phyloP scores from a whole-genome alignment of 1,140 invertebrate genomes.

The Branchinecta lynchi region DNA sequence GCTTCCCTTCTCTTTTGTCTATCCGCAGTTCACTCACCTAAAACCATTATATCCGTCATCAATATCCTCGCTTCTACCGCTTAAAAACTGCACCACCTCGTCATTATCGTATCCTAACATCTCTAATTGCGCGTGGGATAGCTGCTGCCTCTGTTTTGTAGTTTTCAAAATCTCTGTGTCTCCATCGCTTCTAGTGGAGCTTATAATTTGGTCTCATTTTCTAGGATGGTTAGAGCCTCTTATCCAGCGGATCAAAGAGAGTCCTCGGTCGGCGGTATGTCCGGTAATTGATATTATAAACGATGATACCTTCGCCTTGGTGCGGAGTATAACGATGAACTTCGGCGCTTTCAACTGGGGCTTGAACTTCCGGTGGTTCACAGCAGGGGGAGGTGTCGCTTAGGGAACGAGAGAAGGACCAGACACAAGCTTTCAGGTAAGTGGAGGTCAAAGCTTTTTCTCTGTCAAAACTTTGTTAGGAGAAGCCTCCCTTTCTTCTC shows the following conservation, averaged over 20 bases:
- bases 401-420: slow-evolving; percentile 33
- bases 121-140: too few species aligned
- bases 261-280: slow-evolving; percentile 61
- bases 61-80: too few species aligned
- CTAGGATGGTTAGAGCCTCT: slow-evolving; percentile 77
- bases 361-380: slow-evolving; percentile 70
- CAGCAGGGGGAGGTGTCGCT: slow-evolving; percentile 37
- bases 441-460: slow-evolving; percentile 10
- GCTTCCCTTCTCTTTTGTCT: too few species aligned
- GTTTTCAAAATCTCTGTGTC: too few species aligned
- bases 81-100: too few species aligned
- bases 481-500: neutral
- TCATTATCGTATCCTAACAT: too few species aligned
- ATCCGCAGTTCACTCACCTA: too few species aligned
- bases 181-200: too few species aligned
- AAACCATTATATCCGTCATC: too few species aligned
- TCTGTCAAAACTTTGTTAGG: neutral
- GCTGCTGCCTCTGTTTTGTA: too few species aligned
- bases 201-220: neutral
- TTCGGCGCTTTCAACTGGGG: slow-evolving; percentile 98
- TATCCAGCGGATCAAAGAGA: slow-evolving; percentile 52
- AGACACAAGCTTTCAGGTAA: slow-evolving; percentile 52
- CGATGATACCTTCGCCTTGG: slow-evolving; percentile 80
- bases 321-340: slow-evolving; percentile 72
- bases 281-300: slow-evolving; percentile 92